A percentile compares a stretch with the other conserved stretches of the same genome.
phyloP scores from a whole-genome alignment of 2,113 vertebrate genomes.

The Empidonax traillii region DNA sequence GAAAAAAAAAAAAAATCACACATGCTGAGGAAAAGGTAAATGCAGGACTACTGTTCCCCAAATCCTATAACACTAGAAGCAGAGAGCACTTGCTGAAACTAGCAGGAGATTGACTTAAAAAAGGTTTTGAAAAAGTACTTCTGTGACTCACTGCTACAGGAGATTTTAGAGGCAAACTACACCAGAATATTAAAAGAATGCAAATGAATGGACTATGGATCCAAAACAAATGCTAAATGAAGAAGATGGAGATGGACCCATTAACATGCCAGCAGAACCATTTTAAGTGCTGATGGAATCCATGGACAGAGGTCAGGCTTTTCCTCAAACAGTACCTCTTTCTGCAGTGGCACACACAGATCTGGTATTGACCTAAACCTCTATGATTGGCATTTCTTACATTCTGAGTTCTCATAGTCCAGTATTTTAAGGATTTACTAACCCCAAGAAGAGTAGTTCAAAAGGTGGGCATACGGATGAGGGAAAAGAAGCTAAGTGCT shows the following conservation, averaged over 20 bases:
- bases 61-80: neutral
- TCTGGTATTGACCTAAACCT: neutral
- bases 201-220: neutral
- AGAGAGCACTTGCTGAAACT: neutral
- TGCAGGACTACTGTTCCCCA: neutral
- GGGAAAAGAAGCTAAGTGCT: neutral
- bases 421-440: neutral
- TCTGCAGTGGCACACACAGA: neutral
- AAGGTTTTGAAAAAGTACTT: neutral
- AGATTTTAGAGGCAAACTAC: neutral
- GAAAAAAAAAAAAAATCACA: neutral
- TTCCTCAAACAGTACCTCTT: neutral
- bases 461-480: neutral
- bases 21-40: neutral
- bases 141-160: neutral
- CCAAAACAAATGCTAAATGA: neutral
- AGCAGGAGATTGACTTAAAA: neutral
- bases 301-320: neutral
- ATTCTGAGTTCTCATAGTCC: neutral
- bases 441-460: neutral
- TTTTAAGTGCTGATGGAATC: neutral
- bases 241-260: neutral
- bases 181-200: neutral
- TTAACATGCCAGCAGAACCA: neutral
- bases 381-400: neutral